Conservation (phyloP, 2,797 vertebrate species). For the Sebastes taczanowskii region DNA sequence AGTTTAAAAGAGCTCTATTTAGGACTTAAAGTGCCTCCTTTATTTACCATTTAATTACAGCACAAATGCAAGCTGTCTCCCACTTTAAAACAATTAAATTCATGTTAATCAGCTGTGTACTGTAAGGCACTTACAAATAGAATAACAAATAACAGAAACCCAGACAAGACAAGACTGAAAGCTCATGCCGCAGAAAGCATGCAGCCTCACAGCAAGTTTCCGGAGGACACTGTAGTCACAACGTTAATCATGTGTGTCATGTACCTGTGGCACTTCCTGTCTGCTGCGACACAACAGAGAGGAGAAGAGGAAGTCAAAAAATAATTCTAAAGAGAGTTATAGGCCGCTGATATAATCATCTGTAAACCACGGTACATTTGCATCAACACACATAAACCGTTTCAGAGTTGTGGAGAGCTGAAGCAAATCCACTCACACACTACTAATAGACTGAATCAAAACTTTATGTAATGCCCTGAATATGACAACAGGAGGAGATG, state of each 20-base stretch:
- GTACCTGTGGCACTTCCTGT: slow-evolving; percentile 73
- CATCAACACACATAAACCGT: too few species aligned
- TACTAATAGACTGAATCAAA: not conserved
- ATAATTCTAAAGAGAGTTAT: not conserved
- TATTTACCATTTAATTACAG: not conserved
- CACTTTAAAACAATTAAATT: not conserved
- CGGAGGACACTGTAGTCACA: slow-evolving; percentile 22
- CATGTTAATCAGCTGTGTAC: not conserved
- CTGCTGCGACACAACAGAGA: slow-evolving; percentile 35
- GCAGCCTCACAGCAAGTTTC: slow-evolving; percentile 45
- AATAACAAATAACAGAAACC: not conserved
- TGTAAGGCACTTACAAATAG: not conserved
- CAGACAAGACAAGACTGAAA: slow-evolving; percentile 4
- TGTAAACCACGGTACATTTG: not conserved
- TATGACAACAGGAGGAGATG: slow-evolving; percentile 28
- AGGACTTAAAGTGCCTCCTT: not conserved
- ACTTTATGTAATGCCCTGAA: not conserved
- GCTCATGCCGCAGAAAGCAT: slow-evolving; percentile 24
- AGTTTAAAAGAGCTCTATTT: not conserved
- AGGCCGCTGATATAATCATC: not conserved
- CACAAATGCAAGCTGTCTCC: not conserved
- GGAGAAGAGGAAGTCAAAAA: slow-evolving; percentile 21
- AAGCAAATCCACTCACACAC: too few species aligned
- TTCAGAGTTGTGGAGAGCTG: not conserved
- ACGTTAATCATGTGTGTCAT: slow-evolving; percentile 19